Percentiles rank a stretch among this genome's conserved stretches.
These are phyloP conservation scores for Caerostris extrusa DNA, from an alignment of 1,140 invertebrate species.

Conservation along the genomic window DNA sequence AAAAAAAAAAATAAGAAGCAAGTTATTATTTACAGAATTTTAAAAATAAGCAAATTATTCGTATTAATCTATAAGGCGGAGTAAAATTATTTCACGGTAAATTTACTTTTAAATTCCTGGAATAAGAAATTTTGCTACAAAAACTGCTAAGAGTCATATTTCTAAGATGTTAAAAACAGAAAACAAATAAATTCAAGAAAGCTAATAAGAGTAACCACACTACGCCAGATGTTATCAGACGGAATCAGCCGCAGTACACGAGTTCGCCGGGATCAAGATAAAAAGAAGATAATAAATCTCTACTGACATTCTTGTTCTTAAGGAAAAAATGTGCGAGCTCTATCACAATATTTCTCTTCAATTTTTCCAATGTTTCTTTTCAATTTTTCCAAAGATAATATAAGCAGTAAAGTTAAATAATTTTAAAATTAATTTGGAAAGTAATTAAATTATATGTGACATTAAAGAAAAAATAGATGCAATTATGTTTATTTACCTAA, in stretches of 20 bases:
- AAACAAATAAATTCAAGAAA: not conserved
- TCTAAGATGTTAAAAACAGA: not conserved
- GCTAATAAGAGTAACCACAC: conserved; percentile 13
- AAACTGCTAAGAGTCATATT: conserved; percentile 46
- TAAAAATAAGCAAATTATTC: not conserved
- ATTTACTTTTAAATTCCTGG: conserved; percentile 42
- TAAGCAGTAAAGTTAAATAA: not conserved
- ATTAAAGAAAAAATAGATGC: not conserved
- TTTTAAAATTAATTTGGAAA: not conserved
- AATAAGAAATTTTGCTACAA: not conserved
- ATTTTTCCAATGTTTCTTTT: not conserved
- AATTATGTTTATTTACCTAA: not conserved
- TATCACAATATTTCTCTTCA: not conserved
- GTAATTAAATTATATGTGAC: no score
- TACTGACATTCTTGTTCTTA: not conserved
- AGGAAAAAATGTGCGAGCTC: not conserved
- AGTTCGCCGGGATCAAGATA: conserved; percentile 58
- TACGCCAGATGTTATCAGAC: conserved; percentile 74
- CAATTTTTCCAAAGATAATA: not conserved
- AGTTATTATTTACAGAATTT: not conserved
- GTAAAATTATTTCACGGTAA: not conserved
- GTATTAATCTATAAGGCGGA: not conserved
- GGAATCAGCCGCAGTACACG: conserved; percentile 55
- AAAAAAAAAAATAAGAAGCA: not conserved
- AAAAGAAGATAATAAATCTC: conserved; percentile 38